These are phyloP conservation scores for Sialis fuliginosa DNA, from an alignment of 2,888 invertebrate genomes.

Conservation along the genomic window DNA sequence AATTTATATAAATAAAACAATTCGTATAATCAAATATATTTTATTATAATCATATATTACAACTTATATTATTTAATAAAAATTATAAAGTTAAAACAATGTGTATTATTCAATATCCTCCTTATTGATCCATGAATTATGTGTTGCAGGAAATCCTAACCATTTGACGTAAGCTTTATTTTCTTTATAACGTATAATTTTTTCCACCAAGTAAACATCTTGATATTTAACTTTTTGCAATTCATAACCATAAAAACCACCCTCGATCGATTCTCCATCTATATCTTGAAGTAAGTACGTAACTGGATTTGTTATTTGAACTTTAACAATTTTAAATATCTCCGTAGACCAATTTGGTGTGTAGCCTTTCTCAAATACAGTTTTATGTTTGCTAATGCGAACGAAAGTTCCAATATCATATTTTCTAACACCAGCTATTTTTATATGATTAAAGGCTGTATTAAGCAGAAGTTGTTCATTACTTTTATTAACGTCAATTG, in stretches of 20 bases:
- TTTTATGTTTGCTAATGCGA: too few relatives aligned
- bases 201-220: slow-evolving; percentile 14
- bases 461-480: slow-evolving; percentile 11
- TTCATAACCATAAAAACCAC: slow-evolving; percentile 16
- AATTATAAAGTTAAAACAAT: slow-evolving; percentile 6
- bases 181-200: slow-evolving; percentile 12
- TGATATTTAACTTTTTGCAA: slow-evolving; percentile 12
- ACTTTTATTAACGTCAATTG: slow-evolving; percentile 17
- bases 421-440: slow-evolving; percentile 10
- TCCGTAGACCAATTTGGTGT: slow-evolving; percentile 17
- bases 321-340: slow-evolving; percentile 16
- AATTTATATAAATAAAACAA: too few relatives aligned
- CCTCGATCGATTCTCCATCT: slow-evolving; percentile 11
- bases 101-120: too few relatives aligned
- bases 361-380: slow-evolving; percentile 18
- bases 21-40: too few relatives aligned
- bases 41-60: too few relatives aligned
- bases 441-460: slow-evolving; percentile 11
- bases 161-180: slow-evolving; percentile 13
- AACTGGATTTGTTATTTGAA: slow-evolving; percentile 15
- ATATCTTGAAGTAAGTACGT: slow-evolving; percentile 17
- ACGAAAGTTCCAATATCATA: too few relatives aligned
- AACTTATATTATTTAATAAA: too few relatives aligned
- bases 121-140: slow-evolving; percentile 14
- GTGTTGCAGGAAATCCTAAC: slow-evolving; percentile 12